Evolutionary conservation across 1,140 invertebrate genomes (phyloP).

Genomic region (Trachymyrmex cornetzi): DNA sequence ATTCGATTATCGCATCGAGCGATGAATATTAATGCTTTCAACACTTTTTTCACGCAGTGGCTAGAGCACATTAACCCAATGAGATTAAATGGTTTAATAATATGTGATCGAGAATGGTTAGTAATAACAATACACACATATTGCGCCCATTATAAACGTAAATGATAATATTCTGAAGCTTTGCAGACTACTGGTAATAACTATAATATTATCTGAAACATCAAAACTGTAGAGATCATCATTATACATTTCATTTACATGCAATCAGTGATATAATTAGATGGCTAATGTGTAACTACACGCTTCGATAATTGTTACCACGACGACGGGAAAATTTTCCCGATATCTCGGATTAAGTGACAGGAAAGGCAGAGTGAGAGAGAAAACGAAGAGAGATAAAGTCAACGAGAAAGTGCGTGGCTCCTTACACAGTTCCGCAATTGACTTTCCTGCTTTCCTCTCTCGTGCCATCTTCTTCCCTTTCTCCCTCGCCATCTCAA

Average conservation of each 20-base stretch:
- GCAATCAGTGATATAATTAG: conserved; percentile 11
- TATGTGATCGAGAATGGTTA: background rate
- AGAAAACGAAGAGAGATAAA: conserved; percentile 53
- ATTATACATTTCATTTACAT: conserved; percentile 13
- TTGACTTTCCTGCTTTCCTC: conserved; percentile 48
- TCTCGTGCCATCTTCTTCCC: background rate
- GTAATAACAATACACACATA: conserved; percentile 1
- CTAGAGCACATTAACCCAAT: background rate
- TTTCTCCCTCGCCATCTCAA: background rate
- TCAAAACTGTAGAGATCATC: conserved; percentile 9
- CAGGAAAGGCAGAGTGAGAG: background rate
- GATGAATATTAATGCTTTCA: conserved; percentile 24
- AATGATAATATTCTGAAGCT: conserved; percentile 4
- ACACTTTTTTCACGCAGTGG: background rate
- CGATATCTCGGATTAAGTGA: conserved; percentile 69
- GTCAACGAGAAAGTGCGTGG: conserved; percentile 38
- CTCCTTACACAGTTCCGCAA: conserved; percentile 30
- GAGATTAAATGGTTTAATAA: conserved; percentile 8
- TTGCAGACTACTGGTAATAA: background rate
- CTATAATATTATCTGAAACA: conserved; percentile 22
- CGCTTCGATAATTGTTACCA: conserved; percentile 28
- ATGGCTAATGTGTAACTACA: conserved; percentile 11
- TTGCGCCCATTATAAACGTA: background rate
- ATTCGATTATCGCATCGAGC: background rate
- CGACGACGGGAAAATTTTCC: conserved; percentile 68